These are phyloP conservation scores for Centrocercus urophasianus DNA, from an alignment of 2,113 vertebrate genomes.

Conservation along the genomic window DNA sequence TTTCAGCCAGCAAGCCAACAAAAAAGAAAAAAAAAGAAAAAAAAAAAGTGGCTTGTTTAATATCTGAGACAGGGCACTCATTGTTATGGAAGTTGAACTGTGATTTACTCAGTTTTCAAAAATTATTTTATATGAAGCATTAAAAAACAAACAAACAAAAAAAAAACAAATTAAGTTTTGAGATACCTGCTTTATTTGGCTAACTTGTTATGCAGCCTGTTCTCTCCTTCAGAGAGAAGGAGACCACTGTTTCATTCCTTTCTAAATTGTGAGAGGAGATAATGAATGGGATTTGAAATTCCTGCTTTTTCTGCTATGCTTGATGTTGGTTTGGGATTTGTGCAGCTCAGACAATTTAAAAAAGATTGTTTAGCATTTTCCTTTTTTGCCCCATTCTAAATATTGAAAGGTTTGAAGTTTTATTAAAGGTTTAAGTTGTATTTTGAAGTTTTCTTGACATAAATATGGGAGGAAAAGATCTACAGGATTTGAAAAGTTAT, in stretches of 20 bases:
- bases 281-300: neutral
- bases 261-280: neutral
- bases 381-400: no score
- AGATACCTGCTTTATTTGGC: neutral
- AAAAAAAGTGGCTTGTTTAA: neutral
- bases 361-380: neutral
- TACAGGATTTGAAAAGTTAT: conserved; percentile 58
- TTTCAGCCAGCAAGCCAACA: neutral
- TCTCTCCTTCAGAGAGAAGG: neutral
- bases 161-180: neutral
- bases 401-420: neutral
- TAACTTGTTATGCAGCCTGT: neutral
- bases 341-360: neutral
- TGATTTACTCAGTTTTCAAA: neutral
- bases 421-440: neutral
- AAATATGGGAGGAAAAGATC: neutral
- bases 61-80: neutral
- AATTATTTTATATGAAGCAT: neutral
- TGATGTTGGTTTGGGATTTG: neutral
- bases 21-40: neutral
- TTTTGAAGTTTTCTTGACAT: conserved; percentile 26
- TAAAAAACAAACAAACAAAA: neutral
- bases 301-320: neutral
- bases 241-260: neutral
- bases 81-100: neutral